Evolutionary conservation across 2,797 vertebrate genomes (phyloP).

Genomic region (Pseudomugil tenellus): DNA sequence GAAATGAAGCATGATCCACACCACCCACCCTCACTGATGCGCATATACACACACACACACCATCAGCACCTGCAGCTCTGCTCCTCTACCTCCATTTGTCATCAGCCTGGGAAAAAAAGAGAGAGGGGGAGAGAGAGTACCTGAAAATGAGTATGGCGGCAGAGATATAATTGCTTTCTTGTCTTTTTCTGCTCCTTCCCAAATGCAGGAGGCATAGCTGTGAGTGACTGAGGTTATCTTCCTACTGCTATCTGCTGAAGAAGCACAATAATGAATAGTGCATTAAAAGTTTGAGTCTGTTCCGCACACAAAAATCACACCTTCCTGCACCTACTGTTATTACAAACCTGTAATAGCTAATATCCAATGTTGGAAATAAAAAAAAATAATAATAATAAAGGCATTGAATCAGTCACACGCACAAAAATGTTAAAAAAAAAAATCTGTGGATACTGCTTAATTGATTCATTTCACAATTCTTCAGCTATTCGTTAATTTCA

Average conservation of each 20-base stretch:
- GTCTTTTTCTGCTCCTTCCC: constrained; percentile 74
- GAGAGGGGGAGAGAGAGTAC: constrained; percentile 55
- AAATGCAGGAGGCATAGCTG: constrained; percentile 68
- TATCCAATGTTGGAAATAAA: constrained; percentile 56
- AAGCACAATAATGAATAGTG: constrained; percentile 81
- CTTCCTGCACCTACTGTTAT: constrained; percentile 55
- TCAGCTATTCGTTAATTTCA: constrained; percentile 32
- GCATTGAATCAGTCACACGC: constrained; percentile 28
- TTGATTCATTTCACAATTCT: constrained; percentile 63
- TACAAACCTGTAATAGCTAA: constrained; percentile 64
- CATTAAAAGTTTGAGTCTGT: constrained; percentile 75
- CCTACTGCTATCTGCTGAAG: constrained; percentile 75
- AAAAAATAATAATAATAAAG: too few relatives aligned
- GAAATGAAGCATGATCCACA: constrained; percentile 58
- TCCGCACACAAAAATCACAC: constrained; percentile 17
- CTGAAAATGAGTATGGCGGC: constrained; percentile 71
- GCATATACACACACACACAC: constrained; percentile 27
- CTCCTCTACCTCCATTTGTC: constrained; percentile 70
- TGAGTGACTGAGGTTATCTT: constrained; percentile 80
- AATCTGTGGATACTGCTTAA: constrained; percentile 34
- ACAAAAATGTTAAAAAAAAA: constrained; percentile 10
- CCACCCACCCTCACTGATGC: constrained; percentile 7
- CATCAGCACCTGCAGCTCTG: constrained; percentile 68
- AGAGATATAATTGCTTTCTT: constrained; percentile 82
- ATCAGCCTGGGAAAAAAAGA: constrained; percentile 54